Conservation (phyloP, 1,140 invertebrate species). For the Macrotrachela quadricornifera region DNA sequence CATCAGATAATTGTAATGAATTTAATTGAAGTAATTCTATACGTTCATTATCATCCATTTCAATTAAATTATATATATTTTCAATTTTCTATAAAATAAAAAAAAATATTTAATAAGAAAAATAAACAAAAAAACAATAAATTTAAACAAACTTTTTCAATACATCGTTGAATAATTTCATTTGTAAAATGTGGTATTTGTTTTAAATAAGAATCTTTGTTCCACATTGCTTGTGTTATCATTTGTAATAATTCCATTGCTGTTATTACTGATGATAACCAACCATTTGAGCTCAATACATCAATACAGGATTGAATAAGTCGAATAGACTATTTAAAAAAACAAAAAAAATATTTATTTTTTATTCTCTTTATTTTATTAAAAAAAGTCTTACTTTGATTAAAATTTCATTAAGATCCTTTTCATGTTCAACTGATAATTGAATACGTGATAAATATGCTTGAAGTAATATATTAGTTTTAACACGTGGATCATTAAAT, state of each 20-base stretch:
- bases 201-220: slow-evolving; percentile 85
- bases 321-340: slow-evolving; percentile 24
- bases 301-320: slow-evolving; percentile 96
- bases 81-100: slow-evolving; percentile 74
- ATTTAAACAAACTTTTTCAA: no score
- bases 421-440: slow-evolving; percentile 70
- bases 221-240: slow-evolving; percentile 99
- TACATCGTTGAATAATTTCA: slow-evolving; percentile 71
- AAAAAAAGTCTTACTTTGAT: slow-evolving; percentile 37
- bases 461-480: slow-evolving; percentile 81
- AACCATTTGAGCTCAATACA: slow-evolving; percentile 87
- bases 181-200: slow-evolving; percentile 81
- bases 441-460: slow-evolving; percentile 82
- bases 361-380: not conserved
- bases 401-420: slow-evolving; percentile 75
- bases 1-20: slow-evolving; percentile 75
- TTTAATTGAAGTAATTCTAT: slow-evolving; percentile 51
- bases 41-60: slow-evolving; percentile 80
- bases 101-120: no score
- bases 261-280: slow-evolving; percentile 84
- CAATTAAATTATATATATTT: slow-evolving; percentile 94
- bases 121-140: slow-evolving; percentile 33
- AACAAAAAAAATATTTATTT: not conserved
- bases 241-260: slow-evolving; percentile 99
- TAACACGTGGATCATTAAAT: slow-evolving; percentile 88